Percentiles rank a stretch among this genome's conserved stretches.
Evolutionary conservation across 2,888 invertebrate genomes (phyloP).

Genomic region (Cephalotes varians): DNA sequence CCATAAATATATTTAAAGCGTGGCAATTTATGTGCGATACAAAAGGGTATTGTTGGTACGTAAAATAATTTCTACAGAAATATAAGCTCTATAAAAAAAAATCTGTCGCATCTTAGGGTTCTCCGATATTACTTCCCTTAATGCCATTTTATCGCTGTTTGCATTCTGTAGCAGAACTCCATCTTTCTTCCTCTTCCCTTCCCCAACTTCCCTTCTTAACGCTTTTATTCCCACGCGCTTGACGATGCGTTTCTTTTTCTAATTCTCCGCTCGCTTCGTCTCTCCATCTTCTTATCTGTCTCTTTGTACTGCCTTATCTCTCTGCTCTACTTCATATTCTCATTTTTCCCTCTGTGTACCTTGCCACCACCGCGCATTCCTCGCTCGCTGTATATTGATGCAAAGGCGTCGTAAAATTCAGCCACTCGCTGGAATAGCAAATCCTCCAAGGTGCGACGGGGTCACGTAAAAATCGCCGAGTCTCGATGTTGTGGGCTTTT

Average conservation of each 20-base stretch:
- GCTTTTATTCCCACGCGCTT: constrained; percentile 45
- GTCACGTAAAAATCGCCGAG: constrained; percentile 47
- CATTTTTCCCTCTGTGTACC: not conserved
- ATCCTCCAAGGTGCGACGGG: constrained; percentile 19
- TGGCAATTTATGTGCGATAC: not conserved
- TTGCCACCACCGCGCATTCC: not conserved
- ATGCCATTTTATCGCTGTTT: constrained; percentile 23
- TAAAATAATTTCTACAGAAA: not conserved
- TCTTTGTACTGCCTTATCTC: constrained; percentile 40
- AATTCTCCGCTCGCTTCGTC: constrained; percentile 6
- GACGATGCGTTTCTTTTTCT: constrained; percentile 28
- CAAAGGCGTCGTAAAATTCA: constrained; percentile 21
- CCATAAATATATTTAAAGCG: constrained; percentile 4
- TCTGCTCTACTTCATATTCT: constrained; percentile 47
- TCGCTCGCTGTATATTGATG: constrained; percentile 1
- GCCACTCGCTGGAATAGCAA: not conserved
- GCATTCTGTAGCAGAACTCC: constrained; percentile 8
- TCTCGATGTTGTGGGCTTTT: constrained; percentile 42
- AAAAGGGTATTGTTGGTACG: not conserved
- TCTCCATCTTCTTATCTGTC: constrained; percentile 14
- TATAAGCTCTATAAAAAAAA: not conserved
- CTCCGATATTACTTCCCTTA: constrained; percentile 14
- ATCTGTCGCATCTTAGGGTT: not conserved
- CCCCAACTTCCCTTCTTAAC: constrained; percentile 25
- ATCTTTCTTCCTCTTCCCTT: not conserved